Conservation (phyloP, 1,140 invertebrate species). For the Whitmania pigra region DNA sequence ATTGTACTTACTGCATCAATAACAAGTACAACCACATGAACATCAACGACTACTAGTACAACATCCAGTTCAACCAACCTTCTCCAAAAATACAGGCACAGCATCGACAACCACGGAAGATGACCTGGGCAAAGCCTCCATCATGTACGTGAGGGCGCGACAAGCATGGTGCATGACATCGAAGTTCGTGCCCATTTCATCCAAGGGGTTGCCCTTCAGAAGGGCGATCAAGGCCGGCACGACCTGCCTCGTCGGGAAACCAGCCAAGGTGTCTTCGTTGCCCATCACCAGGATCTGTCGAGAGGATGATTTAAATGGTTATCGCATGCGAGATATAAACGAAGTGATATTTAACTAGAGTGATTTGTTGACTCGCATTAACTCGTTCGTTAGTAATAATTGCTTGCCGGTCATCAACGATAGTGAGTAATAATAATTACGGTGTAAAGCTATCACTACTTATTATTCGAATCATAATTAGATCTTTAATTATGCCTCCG, state of each 20-base stretch:
- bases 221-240: constrained; percentile 66
- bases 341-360: too few relatives aligned
- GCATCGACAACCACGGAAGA: constrained; percentile 91
- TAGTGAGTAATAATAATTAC: too few relatives aligned
- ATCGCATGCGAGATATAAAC: too few relatives aligned
- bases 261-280: constrained; percentile 94
- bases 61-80: constrained; percentile 30
- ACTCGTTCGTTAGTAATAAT: too few relatives aligned
- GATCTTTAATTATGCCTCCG: too few relatives aligned
- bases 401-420: too few relatives aligned
- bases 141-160: constrained; percentile 94
- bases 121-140: constrained; percentile 90
- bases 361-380: too few relatives aligned
- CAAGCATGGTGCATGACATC: constrained; percentile 99
- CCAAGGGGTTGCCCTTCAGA: constrained; percentile 30
- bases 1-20: neutral
- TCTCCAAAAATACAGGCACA: constrained; percentile 62
- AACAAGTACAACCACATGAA: too few relatives aligned
- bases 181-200: constrained; percentile 69
- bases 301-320: neutral
- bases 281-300: constrained; percentile 90
- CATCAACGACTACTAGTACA: neutral
- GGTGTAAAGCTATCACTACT: too few relatives aligned
- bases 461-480: too few relatives aligned
- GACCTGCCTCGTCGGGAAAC: constrained; percentile 93